Evolutionary conservation across 2,888 invertebrate genomes (phyloP).

Genomic region (Galerucella nymphaeae): DNA sequence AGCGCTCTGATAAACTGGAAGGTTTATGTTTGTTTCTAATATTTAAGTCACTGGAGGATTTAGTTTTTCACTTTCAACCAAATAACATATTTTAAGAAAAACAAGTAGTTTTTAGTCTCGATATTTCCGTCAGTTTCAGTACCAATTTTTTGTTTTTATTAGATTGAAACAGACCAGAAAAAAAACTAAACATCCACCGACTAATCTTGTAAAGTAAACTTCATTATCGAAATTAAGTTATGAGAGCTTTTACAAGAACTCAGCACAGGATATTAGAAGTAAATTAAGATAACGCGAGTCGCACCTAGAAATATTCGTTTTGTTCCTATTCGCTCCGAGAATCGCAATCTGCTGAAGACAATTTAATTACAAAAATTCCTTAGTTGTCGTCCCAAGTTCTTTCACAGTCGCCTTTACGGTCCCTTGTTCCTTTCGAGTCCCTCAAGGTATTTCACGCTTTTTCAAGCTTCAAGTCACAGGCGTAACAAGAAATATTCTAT

Average conservation of each 20-base stretch:
- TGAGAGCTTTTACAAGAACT: background rate
- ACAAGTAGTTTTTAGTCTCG: too few species aligned
- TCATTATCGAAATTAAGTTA: constrained; percentile 30
- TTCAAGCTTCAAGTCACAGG: background rate
- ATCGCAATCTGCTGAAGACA: constrained; percentile 17
- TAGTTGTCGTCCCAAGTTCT: constrained; percentile 1
- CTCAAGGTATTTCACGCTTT: constrained; percentile 8
- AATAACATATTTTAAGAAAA: too few species aligned
- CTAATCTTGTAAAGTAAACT: constrained; percentile 8
- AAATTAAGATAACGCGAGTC: constrained; percentile 18
- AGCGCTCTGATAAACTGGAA: too few species aligned
- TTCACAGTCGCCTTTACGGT: background rate
- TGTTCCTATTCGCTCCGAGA: constrained; percentile 2
- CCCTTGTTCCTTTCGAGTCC: background rate
- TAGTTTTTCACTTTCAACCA: too few species aligned
- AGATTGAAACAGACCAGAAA: background rate
- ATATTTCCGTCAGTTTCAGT: too few species aligned
- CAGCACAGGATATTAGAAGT: constrained; percentile 17
- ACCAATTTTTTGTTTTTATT: too few species aligned
- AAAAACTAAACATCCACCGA: background rate
- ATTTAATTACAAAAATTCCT: constrained; percentile 21
- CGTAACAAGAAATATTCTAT: background rate
- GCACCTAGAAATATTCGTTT: constrained; percentile 1
- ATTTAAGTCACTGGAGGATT: too few species aligned
- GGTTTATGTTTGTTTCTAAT: too few species aligned